Conservation (phyloP, 2,113 vertebrate species). For the Pelodiscus sinensis region DNA sequence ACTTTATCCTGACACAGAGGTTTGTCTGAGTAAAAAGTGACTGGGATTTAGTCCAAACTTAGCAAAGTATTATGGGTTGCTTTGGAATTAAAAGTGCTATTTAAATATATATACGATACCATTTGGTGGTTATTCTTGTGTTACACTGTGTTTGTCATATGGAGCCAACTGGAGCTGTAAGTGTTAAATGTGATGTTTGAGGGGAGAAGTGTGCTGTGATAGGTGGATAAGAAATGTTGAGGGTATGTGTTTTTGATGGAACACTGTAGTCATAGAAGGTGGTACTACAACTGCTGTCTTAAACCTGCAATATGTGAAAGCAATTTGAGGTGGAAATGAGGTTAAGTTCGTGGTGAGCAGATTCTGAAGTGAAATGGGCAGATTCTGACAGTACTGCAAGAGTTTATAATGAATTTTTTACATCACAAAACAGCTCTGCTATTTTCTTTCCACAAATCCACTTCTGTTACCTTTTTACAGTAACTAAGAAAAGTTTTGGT, state of each 20-base stretch:
- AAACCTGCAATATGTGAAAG: neutral
- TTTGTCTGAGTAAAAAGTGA: neutral
- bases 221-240: neutral
- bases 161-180: accelerated
- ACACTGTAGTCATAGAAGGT: accelerated
- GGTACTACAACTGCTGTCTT: neutral
- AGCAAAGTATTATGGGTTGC: neutral
- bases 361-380: neutral
- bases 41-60: accelerated
- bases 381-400: neutral
- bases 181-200: accelerated
- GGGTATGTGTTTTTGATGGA: accelerated
- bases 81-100: neutral
- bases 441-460: neutral
- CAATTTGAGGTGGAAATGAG: neutral
- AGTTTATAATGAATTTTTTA: neutral
- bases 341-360: neutral
- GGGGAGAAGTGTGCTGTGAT: neutral
- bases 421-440: accelerated
- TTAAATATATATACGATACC: neutral
- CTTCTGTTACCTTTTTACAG: neutral
- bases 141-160: accelerated
- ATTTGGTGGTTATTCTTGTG: neutral
- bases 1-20: neutral
- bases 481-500: neutral